Conservation (phyloP, 2,113 vertebrate genomes). For the Pan paniscus region DNA sequence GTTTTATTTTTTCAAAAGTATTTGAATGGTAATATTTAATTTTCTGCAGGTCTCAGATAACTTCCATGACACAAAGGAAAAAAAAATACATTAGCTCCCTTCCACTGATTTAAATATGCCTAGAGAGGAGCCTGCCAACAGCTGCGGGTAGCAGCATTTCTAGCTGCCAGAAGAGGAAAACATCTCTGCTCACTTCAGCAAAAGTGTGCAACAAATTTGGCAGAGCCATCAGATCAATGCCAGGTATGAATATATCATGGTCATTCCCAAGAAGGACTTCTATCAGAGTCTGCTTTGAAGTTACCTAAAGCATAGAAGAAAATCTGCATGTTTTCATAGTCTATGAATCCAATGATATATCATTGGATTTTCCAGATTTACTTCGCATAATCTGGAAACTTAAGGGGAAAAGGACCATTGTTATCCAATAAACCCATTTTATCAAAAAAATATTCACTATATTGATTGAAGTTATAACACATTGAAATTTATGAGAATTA, state of each 20-base stretch:
- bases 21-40: neutral
- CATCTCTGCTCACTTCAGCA: neutral
- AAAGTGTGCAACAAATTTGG: neutral
- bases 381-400: neutral
- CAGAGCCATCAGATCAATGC: neutral
- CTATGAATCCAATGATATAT: neutral
- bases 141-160: neutral
- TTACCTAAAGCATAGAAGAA: neutral
- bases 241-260: neutral
- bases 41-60: neutral
- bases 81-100: neutral
- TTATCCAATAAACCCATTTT: neutral
- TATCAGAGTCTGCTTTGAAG: neutral
- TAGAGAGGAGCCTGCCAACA: neutral
- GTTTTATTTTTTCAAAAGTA: conserved; percentile 4
- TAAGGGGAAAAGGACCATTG: neutral
- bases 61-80: neutral
- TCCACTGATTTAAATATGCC: neutral
- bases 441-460: neutral
- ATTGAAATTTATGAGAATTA: neutral
- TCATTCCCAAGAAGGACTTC: neutral
- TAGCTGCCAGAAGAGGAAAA: neutral
- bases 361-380: neutral
- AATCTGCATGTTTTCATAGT: neutral
- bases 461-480: neutral